Conservation (phyloP, 1,140 invertebrate genomes). For the Mizuhopecten yessoensis region DNA sequence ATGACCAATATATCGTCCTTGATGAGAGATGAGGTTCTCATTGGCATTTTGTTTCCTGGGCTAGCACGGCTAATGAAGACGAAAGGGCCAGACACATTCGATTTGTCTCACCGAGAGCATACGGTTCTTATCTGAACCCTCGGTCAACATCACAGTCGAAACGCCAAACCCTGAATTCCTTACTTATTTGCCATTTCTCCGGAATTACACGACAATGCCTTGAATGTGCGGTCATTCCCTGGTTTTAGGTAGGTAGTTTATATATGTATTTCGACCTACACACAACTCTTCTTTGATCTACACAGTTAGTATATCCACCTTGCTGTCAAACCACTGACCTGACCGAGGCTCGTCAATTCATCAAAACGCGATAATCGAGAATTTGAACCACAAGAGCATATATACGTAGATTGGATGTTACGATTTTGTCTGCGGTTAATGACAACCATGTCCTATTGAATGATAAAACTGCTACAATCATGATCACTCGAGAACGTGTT, state of each 20-base stretch:
- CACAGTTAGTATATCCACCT: neutral
- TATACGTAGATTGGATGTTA: neutral
- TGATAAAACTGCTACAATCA: neutral
- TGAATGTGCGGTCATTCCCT: neutral
- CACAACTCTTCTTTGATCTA: too few species aligned
- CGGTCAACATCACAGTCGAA: conserved; percentile 16
- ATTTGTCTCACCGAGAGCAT: conserved; percentile 15
- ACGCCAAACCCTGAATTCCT: conserved; percentile 11
- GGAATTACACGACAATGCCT: neutral
- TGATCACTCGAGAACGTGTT: neutral
- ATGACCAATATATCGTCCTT: conserved; percentile 14
- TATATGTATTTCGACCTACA: neutral
- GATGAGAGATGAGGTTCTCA: conserved; percentile 3
- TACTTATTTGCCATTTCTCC: neutral
- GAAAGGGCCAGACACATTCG: conserved; percentile 24
- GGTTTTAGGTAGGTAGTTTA: neutral
- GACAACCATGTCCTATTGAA: neutral
- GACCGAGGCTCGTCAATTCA: neutral
- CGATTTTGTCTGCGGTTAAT: neutral
- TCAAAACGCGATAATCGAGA: neutral
- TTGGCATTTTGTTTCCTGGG: conserved; percentile 11
- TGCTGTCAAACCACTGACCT: neutral
- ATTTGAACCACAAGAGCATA: neutral
- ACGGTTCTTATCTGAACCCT: conserved; percentile 13
- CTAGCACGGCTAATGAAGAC: neutral